Base-by-base conservation (phyloP, 92 coral and sea anemone genomes). In the Porites lobata region DNA sequence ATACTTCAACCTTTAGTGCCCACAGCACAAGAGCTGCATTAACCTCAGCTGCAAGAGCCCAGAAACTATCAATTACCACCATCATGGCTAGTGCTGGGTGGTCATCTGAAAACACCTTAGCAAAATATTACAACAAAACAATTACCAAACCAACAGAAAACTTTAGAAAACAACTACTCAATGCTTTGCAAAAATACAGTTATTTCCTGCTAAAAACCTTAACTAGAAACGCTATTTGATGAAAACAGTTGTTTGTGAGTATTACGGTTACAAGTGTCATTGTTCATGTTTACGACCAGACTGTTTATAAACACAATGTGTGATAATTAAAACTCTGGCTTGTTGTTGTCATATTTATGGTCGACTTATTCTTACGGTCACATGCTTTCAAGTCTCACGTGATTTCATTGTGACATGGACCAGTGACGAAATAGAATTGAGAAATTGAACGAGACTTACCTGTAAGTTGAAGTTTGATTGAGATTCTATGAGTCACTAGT, bases 51-150 rank as follows among this genome's bases (percentile, higher is more conserved):
- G 84, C 80, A 51, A 74, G 43, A 56, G 72, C 72, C 22, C 77
- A 81, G 32, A 54, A 87, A 13, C 71, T 87, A 21, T 53, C 94
- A 18, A 47, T 87, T 20, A 54, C 59, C 70, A 87, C 84, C n/a
- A 91, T 87, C 65, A 75, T 76, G 67, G 80, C 71, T 57, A 79
- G 72, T 13, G 87, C 68, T 13, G 87, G 94, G 32, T 88, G 92
- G 89, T 88, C 89, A 19, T 88, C 90, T 24, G 89, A 72, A 32
- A 67, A 88, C 8, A 91, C 94, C 13, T 91, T 91, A 72, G 88
- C 79, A 8, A 91, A 73, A 85, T 65, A 76, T 38, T 88, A 88
- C 74, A 68, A 91, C 64, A 91, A 88, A 79, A 66, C 90, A 1
- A 88, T 91, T 75, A 62, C 32, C 71, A 63, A 78, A 38, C 57